Conservation (phyloP, 2,888 invertebrate species). For the Morpho achilles region DNA sequence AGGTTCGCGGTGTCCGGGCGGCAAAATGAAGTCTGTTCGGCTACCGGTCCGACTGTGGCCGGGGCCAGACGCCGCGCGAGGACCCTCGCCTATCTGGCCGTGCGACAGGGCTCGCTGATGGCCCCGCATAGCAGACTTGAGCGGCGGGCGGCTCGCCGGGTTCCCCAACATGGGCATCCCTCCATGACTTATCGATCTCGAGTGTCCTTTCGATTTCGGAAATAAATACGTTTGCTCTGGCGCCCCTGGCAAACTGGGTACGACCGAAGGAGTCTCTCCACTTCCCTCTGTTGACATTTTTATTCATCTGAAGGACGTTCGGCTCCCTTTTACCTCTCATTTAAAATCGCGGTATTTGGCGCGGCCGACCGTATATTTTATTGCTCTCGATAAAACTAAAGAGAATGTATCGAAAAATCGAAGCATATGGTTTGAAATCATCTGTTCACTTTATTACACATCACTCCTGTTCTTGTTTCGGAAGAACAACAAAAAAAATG, state of each 20-base stretch:
- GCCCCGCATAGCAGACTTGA: constrained; percentile 85
- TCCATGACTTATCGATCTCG: constrained; percentile 92
- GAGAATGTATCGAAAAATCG: constrained; percentile 47
- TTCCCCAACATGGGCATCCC: constrained; percentile 79
- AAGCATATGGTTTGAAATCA: constrained; percentile 73
- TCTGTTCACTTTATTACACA: constrained; percentile 65
- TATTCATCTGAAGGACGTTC: constrained; percentile 78
- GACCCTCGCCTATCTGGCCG: constrained; percentile 87
- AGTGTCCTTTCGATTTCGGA: constrained; percentile 82
- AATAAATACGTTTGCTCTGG: constrained; percentile 76
- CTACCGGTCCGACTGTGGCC: constrained; percentile 91
- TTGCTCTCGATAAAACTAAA: constrained; percentile 36
- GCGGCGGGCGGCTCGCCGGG: constrained; percentile 80
- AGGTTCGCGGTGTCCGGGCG: constrained; percentile 89
- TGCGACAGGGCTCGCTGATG: constrained; percentile 93
- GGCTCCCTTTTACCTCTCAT: constrained; percentile 62
- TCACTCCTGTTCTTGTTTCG: constrained; percentile 47
- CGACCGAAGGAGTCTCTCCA: constrained; percentile 77
- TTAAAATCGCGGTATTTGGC: constrained; percentile 53
- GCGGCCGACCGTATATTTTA: constrained; percentile 42
- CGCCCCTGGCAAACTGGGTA: constrained; percentile 71
- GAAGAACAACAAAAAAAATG: constrained; percentile 39
- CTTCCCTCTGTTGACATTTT: constrained; percentile 84
- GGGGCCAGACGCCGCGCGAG: constrained; percentile 57
- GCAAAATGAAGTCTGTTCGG: constrained; percentile 93